Base-by-base conservation (phyloP, 2,797 vertebrate genomes). In the Prunella strophiata region DNA sequence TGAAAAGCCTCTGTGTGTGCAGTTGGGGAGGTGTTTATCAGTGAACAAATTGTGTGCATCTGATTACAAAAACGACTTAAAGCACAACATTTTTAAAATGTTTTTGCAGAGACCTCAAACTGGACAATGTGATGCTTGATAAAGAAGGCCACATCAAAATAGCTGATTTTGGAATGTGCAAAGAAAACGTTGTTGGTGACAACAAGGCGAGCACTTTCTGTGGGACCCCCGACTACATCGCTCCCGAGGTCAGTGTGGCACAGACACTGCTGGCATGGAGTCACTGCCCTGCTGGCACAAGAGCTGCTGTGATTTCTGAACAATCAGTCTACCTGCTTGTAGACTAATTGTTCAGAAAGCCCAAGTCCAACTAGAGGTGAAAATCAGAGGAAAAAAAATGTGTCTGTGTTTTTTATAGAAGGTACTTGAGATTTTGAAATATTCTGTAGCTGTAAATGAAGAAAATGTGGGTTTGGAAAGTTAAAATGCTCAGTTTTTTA, bases 131-230 rank as follows among this genome's bases (percentile, higher is more conserved):
- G 89, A 99, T 99, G 99, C 98, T 99, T 91, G 98, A 99, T 96
- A 98, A 85, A 94, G 98, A 99, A 2, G 99, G 99, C 74, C 99
- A 99, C 95, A 98, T 99, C 89, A 99, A 99, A 97, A 99, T 99
- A 25, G 99, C 99, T 1, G 99, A 99, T 96, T 99, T 99, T 42
- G 99, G 99, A 83, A 99, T 99, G 99, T 99, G 99, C 96, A 99
- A 99, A 96, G 99, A 99, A 97, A 99, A 98, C 0, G 96, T 99
- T 65, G 88, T 98, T 36, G 98, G 98, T 13, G 99, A 99, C 4
- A 97, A 95, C 92, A 98, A 97, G 94, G 99, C 99, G 3, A 98
- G 98, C 86, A 99, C 99, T 5, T 99, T 99, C 97, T 99, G 99
- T 17, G 99, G 99, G 80, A 99, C 99, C 13, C 99, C 99, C 2